Base-by-base conservation (phyloP, 2,113 vertebrate species). In the Pitta sordida region DNA sequence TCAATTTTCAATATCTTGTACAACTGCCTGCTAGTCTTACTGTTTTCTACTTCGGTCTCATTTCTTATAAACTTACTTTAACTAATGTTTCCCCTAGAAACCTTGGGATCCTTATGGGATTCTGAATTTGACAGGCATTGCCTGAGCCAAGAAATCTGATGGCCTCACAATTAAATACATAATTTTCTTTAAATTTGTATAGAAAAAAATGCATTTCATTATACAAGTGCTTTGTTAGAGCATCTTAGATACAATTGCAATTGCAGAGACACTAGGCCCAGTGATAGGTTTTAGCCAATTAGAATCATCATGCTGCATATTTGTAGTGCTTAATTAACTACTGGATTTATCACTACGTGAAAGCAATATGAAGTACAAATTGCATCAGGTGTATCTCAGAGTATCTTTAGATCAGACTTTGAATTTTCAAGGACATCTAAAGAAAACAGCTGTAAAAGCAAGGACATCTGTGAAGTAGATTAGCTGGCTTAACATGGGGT, bases 371-470 rank as follows among this genome's bases (percentile, higher is more conserved):
- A 88, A 95, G 51, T 27, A 41, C 10, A 81, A 79, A 48, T 58
- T 34, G 3, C 70, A 74, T 74, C 79, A 95, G 82, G 79, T 95
- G 41, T 23, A 80, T 27, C 29, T 58, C 49, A 34, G 44, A 76
- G 53, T n/a, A 67, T 21, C 29, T 23, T 20, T 53, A 27, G 63
- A 70, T 43, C 23, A 70, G 67, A 67, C 48, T 53, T 36, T n/a
- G 79, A 83, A 49, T 74, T 91, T 94, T 94, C 83, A 96, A 93
- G 90, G 92, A 74, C 88, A 80, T 78, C 59, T 81, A 48, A 80
- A 81, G 84, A 96, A 95, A 94, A 93, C 90, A 96, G 93, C 93
- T 96, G 92, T 86, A 95, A 75, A 88, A 86, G 71, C 43, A 86
- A 86, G 86, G 93, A 78, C 94, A 94, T 94, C 71, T 96, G 92